Conservation (phyloP, 2,888 invertebrate species). For the Autographa pulchrina region DNA sequence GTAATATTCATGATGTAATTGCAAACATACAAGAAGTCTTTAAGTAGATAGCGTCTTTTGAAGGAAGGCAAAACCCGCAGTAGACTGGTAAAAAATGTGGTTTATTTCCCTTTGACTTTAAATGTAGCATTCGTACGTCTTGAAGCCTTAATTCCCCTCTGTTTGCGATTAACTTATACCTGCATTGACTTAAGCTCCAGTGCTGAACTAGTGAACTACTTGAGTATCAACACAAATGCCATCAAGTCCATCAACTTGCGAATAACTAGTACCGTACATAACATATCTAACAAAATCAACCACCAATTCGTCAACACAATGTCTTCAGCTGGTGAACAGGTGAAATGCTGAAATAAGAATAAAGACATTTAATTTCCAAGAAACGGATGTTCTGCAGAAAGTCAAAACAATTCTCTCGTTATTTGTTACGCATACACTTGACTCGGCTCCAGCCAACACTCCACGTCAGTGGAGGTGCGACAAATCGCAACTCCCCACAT, state of each 20-base stretch:
- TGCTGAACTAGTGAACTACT: slow-evolving; percentile 11
- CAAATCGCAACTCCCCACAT: slow-evolving; percentile 56
- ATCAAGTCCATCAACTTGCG: slow-evolving; percentile 1
- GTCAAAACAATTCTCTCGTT: slow-evolving; percentile 17
- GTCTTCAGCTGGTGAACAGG: not conserved
- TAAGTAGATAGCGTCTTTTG: not conserved
- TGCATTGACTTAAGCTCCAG: slow-evolving; percentile 12
- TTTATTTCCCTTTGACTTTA: slow-evolving; percentile 4
- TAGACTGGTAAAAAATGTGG: not conserved
- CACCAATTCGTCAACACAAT: not conserved
- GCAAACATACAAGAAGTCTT: not conserved
- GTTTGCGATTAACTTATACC: slow-evolving; percentile 20
- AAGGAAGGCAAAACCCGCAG: not conserved
- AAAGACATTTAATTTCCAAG: not conserved
- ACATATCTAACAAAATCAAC: not conserved
- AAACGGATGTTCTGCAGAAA: slow-evolving; percentile 10
- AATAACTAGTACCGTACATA: not conserved
- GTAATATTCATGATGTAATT: not conserved
- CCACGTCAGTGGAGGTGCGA: slow-evolving; percentile 42
- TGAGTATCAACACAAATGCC: slow-evolving; percentile 20
- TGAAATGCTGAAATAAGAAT: not conserved
- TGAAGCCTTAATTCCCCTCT: slow-evolving; percentile 8
- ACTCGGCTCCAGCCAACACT: slow-evolving; percentile 14
- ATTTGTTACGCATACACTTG: slow-evolving; percentile 21
- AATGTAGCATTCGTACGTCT: not conserved